These are phyloP conservation scores for Oreochromis grahami DNA, from an alignment of 2,797 vertebrate species.

Conservation along the genomic window DNA sequence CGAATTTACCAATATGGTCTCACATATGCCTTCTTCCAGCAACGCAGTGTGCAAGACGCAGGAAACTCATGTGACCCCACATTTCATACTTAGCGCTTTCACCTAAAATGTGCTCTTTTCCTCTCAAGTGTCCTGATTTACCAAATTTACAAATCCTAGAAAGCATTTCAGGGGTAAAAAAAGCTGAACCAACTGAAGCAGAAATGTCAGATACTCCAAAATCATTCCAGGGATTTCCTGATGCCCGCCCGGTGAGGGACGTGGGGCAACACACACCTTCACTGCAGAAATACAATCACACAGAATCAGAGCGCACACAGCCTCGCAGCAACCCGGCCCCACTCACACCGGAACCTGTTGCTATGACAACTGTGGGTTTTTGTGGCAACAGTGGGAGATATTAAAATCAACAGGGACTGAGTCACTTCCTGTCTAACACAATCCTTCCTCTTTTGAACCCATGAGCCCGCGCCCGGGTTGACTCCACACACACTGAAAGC, in stretches of 20 bases:
- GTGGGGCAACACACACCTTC: neutral
- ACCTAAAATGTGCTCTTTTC: neutral
- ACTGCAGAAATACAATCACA: neutral
- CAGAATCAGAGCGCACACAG: neutral
- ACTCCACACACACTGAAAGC: neutral
- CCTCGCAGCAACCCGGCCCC: neutral
- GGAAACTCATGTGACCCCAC: neutral
- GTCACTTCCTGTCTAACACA: conserved; percentile 78
- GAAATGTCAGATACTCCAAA: neutral
- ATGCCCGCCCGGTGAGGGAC: neutral
- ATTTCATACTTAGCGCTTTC: neutral
- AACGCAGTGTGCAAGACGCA: neutral
- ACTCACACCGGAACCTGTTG: conserved; percentile 71
- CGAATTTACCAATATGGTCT: neutral
- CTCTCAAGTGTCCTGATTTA: neutral
- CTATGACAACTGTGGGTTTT: conserved; percentile 70
- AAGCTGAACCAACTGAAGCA: neutral
- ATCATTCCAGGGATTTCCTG: neutral
- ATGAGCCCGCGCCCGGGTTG: neutral
- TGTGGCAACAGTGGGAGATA: conserved; percentile 62
- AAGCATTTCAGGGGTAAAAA: neutral
- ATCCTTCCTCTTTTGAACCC: conserved; percentile 59
- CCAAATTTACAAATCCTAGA: neutral
- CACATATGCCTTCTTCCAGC: neutral
- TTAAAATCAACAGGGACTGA: conserved; percentile 73